A percentile compares a stretch with the other conserved stretches of the same genome.
These are phyloP conservation scores for Rhinolophus ferrumequinum DNA, from an alignment of 2,113 vertebrate genomes.

Conservation along the genomic window DNA sequence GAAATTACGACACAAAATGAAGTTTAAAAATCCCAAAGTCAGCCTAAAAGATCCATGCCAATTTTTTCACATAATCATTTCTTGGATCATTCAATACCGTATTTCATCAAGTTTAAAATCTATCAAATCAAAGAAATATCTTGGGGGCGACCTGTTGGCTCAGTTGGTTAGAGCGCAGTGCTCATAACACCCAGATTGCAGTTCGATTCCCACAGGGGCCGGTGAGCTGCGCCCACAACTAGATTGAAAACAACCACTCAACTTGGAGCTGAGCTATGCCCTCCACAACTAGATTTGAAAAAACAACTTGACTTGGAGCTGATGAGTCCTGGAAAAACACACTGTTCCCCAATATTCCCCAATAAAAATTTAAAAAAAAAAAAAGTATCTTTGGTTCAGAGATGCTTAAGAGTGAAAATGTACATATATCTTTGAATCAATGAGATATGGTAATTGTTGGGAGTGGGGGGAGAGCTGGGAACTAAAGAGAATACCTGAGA, in stretches of 20 bases:
- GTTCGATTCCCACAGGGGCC: too few species aligned
- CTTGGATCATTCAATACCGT: neutral
- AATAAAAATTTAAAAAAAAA: too few species aligned
- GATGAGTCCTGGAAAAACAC: too few species aligned
- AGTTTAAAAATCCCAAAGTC: neutral
- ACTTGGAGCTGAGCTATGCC: too few species aligned
- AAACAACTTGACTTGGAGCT: too few species aligned
- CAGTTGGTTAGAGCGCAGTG: too few species aligned
- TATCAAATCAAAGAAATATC: neutral
- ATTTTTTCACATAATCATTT: conserved; percentile 24
- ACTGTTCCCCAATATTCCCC: too few species aligned
- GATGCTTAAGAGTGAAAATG: neutral
- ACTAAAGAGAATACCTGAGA: neutral
- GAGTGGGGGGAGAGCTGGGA: neutral
- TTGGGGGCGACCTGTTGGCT: neutral
- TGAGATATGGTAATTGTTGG: neutral
- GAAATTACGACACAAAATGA: neutral
- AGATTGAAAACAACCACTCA: too few species aligned
- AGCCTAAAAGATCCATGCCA: neutral
- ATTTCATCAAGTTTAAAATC: conserved; percentile 47
- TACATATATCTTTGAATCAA: neutral
- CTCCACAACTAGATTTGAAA: too few species aligned
- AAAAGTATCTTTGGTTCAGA: neutral
- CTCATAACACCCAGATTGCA: too few species aligned
- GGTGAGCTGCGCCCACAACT: too few species aligned